A percentile compares a stretch with the other conserved stretches of the same genome.
Evolutionary conservation across 2,888 invertebrate species (phyloP).

Genomic region (Limenitis camilla): DNA sequence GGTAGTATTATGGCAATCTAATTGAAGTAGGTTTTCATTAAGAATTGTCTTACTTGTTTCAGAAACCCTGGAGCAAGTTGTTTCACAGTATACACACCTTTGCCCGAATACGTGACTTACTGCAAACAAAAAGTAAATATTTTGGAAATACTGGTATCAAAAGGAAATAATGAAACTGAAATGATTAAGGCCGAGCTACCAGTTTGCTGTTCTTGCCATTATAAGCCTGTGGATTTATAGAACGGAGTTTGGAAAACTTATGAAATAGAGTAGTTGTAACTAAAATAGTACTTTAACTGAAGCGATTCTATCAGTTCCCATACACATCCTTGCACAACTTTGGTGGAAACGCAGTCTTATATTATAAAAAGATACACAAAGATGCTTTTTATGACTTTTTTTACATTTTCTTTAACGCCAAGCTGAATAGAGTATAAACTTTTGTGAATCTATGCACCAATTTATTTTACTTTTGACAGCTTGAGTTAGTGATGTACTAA

Average conservation of each 20-base stretch:
- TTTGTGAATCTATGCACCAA: too few relatives aligned
- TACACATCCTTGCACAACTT: too few relatives aligned
- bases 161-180: constrained; percentile 41
- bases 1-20: too few relatives aligned
- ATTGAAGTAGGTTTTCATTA: too few relatives aligned
- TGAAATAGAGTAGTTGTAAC: not conserved
- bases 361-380: too few relatives aligned
- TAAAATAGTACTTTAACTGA: not conserved
- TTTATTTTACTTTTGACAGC: too few relatives aligned
- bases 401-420: too few relatives aligned
- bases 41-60: constrained; percentile 8
- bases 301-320: too few relatives aligned
- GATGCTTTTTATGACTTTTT: too few relatives aligned
- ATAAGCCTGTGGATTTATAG: constrained; percentile 28
- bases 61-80: constrained; percentile 40
- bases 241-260: constrained; percentile 17
- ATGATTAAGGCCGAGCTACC: constrained; percentile 45
- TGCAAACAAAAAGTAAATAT: constrained; percentile 52
- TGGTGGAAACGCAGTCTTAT: too few relatives aligned
- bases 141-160: constrained; percentile 52
- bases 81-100: constrained; percentile 38
- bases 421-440: too few relatives aligned
- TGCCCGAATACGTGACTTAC: constrained; percentile 36
- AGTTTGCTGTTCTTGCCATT: constrained; percentile 58
- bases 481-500: too few relatives aligned